Evolutionary conservation across 2,797 vertebrate species (phyloP), one percentile per base, ranked within the genome.

Genomic region (Sebastes iracundus): DNA sequence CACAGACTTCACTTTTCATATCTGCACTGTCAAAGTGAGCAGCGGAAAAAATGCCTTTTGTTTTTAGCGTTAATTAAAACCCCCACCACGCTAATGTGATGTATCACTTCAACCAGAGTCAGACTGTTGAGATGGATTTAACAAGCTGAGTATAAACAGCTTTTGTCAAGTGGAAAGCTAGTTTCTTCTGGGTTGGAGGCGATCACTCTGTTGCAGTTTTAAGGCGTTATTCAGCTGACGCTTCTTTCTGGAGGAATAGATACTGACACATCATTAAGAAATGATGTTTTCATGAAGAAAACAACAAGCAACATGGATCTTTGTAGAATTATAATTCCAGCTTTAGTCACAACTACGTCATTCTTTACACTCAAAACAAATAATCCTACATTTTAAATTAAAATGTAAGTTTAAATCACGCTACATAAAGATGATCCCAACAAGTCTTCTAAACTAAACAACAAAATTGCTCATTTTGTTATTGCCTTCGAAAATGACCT

Each of bases 41-140:
- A 76, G 85, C 85, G 77, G 58, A 65, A 83, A 65, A 83, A 87
- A 81, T 75, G 85, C 70, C 76, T 86, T 81, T 85, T 81, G 88
- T 87, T 90, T 92, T 90, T 90, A 75, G 84, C 58, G 7, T 86
- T 92, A 90, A 93, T 91, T 91, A 80, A 87, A 77, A 83, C 53
- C 79, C 16, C 53, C 16, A 56, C 62, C 27, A 59, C 25, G n/a
- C 77, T 91, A 89, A 93, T 82, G 78, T 82, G 83, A 93, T 30
- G 66, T 18, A 87, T 84, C 33, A 11, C 69, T 80, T 82, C 79
- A 63, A 71, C 89, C 85, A 53, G 64, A 88, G 75, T 85, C 89
- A 64, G 65, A 80, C 81, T 82, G 90, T 78, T 87, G 83, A 81
- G 87, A 84, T n/a, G 71, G 13, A 80, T 90, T 90, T 85, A 81